Evolutionary conservation across 2,797 vertebrate species (phyloP).

Genomic region (Periophthalmus magnuspinnatus): DNA sequence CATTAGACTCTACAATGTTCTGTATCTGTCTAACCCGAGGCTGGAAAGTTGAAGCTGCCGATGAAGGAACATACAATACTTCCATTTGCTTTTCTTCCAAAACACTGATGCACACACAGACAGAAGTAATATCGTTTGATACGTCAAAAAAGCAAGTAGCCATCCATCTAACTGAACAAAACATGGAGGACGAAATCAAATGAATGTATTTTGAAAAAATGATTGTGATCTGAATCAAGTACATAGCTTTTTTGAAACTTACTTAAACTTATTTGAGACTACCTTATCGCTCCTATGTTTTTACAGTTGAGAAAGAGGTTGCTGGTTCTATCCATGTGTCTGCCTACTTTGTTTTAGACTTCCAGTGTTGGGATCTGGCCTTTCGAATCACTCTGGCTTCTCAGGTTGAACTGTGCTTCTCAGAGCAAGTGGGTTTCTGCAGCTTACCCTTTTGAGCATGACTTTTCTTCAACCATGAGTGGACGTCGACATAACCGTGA

Average conservation of each 20-base stretch:
- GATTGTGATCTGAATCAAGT: conserved; percentile 17
- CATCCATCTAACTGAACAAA: conserved; percentile 12
- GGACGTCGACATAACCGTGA: conserved; percentile 53
- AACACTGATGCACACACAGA: neutral
- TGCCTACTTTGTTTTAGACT: conserved; percentile 25
- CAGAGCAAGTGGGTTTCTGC: conserved; percentile 49
- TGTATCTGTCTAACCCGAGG: neutral
- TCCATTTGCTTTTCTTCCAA: neutral
- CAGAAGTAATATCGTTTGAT: neutral
- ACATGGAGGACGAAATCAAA: conserved; percentile 6
- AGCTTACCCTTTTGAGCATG: conserved; percentile 63
- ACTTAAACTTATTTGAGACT: conserved; percentile 15
- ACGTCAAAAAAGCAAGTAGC: neutral
- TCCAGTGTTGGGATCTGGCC: conserved; percentile 44
- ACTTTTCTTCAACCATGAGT: conserved; percentile 49
- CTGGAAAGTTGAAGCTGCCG: neutral
- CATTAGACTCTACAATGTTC: neutral
- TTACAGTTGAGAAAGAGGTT: conserved; percentile 12
- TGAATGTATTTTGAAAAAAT: conserved; percentile 33
- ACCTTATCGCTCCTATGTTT: neutral
- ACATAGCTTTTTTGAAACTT: neutral
- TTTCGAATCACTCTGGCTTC: conserved; percentile 65
- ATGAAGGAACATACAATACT: neutral
- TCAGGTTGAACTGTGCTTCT: conserved; percentile 71
- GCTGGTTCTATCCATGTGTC: conserved; percentile 19